phyloP scores from a whole-genome alignment of 2,888 invertebrate species.

The Acholoe squamosa region DNA sequence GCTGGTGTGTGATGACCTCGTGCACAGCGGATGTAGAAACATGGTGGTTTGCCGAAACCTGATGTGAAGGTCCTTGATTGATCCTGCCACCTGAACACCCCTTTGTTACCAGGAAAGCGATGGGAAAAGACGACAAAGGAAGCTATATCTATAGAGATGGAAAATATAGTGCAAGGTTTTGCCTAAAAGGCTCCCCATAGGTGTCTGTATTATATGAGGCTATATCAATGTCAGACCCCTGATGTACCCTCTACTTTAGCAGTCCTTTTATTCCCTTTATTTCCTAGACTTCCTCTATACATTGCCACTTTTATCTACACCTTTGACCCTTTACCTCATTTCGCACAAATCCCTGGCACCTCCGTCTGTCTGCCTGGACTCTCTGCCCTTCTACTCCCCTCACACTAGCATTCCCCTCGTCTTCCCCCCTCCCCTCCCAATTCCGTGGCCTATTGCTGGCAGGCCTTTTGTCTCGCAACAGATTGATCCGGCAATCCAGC shows the following conservation, averaged over 20 bases:
- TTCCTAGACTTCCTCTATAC: not conserved
- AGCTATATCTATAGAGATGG: too few species aligned
- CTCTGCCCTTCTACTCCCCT: not conserved
- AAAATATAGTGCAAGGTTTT: too few species aligned
- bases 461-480: constrained; percentile 51
- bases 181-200: too few species aligned
- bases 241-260: too few species aligned
- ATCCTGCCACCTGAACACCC: constrained; percentile 30
- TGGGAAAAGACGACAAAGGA: not conserved
- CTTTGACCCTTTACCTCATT: not conserved
- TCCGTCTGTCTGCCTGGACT: not conserved
- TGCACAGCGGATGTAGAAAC: not conserved
- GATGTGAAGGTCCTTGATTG: not conserved
- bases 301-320: not conserved
- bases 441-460: constrained; percentile 8
- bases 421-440: not conserved
- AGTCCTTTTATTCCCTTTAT: not conserved
- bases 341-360: not conserved
- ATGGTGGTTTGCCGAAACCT: not conserved
- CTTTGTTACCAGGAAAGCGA: not conserved
- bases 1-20: not conserved
- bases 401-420: not conserved
- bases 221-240: too few species aligned
- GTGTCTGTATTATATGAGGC: too few species aligned
- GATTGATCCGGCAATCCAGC: constrained; percentile 35